Conservation (phyloP, 2,113 vertebrate species). For the Excalfactoria chinensis region DNA sequence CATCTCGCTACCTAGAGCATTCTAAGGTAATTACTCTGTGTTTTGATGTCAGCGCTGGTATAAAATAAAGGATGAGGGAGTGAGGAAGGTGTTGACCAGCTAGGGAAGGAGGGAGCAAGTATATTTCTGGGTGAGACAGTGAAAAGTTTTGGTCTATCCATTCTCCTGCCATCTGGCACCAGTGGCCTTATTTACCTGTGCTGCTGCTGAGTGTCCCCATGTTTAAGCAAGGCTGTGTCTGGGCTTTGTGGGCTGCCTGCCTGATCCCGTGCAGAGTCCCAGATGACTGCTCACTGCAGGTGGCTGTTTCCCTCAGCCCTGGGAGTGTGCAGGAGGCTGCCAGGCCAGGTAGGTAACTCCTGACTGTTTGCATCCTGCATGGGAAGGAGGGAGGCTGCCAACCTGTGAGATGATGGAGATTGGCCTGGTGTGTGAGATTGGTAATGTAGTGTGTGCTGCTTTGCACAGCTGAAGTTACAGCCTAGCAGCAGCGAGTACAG, state of each 20-base stretch:
- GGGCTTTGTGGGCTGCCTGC: neutral
- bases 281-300: neutral
- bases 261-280: neutral
- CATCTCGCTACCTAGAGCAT: neutral
- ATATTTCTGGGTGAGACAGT: neutral
- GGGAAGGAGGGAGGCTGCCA: neutral
- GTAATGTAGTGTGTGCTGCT: neutral
- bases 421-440: no score
- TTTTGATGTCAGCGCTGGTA: neutral
- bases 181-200: neutral
- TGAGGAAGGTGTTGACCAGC: neutral
- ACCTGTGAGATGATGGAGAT: neutral
- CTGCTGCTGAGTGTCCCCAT: neutral
- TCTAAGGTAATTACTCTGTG: neutral
- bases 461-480: neutral
- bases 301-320: neutral
- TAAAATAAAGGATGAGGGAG: neutral
- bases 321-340: neutral
- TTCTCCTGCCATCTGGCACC: neutral
- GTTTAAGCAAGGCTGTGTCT: rapidly evolving
- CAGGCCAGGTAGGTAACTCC: neutral
- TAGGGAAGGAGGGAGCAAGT: neutral
- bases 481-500: neutral
- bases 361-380: neutral
- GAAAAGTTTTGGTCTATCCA: neutral